A percentile compares a stretch with the other conserved stretches of the same genome.
These are phyloP conservation scores for Drosophila nikananu DNA, from an alignment of 1,140 invertebrate species.

Conservation along the genomic window DNA sequence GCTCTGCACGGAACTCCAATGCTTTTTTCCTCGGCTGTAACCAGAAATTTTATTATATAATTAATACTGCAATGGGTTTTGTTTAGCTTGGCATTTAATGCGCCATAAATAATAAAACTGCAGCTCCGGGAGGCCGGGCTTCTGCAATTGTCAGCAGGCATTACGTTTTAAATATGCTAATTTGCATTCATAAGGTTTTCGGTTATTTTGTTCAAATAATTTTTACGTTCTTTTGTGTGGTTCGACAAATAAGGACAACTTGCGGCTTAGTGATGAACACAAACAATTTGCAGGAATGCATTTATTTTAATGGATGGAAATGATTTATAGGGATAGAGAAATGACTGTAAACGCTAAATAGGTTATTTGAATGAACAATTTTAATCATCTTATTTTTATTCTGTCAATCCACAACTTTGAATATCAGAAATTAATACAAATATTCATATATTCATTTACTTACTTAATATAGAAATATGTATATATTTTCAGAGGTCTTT, in stretches of 20 bases:
- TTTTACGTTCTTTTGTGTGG: slow-evolving; percentile 11
- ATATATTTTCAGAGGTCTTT: not conserved
- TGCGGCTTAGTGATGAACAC: slow-evolving; percentile 4
- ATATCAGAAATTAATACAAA: not conserved
- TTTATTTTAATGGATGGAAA: not conserved
- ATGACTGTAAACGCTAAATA: not conserved
- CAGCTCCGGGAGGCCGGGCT: slow-evolving; percentile 16
- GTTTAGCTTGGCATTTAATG: slow-evolving; percentile 67
- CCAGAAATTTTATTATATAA: slow-evolving; percentile 23
- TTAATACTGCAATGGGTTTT: slow-evolving; percentile 32
- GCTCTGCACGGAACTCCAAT: slow-evolving; percentile 7
- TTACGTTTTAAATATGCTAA: slow-evolving; percentile 81
- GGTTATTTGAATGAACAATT: not conserved
- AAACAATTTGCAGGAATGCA: not conserved
- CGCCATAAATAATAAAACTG: slow-evolving; percentile 73
- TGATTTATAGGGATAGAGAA: too few relatives aligned
- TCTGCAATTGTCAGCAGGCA: slow-evolving; percentile 71
- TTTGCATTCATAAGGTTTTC: slow-evolving; percentile 68
- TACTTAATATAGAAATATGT: too few relatives aligned
- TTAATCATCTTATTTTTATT: not conserved
- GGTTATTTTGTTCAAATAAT: slow-evolving; percentile 45
- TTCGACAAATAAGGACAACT: slow-evolving; percentile 9
- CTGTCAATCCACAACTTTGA: not conserved
- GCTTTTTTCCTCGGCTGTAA: slow-evolving; percentile 1
- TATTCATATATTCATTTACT: not conserved